These are phyloP conservation scores for Plebejus argus DNA, from an alignment of 2,888 invertebrate genomes.

Conservation along the genomic window DNA sequence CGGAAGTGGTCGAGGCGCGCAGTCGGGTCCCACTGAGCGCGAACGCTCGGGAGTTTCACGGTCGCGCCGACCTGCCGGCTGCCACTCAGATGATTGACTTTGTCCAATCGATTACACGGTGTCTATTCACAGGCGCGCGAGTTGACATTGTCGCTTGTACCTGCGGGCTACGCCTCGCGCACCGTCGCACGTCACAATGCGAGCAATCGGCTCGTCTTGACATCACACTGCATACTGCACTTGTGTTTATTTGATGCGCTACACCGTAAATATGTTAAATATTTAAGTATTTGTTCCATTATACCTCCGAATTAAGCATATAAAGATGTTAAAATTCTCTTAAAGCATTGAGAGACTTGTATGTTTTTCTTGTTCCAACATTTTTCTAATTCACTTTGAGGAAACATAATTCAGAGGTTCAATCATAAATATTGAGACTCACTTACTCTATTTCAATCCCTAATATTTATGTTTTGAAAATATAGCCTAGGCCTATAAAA, in stretches of 20 bases:
- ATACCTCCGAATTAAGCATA: neutral
- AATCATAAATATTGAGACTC: too few relatives aligned
- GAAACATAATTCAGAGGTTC: neutral
- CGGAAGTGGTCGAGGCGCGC: constrained; percentile 70
- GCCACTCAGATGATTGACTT: constrained; percentile 72
- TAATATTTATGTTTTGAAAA: too few relatives aligned
- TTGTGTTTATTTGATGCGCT: neutral
- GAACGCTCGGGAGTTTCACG: constrained; percentile 65
- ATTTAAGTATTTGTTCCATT: neutral
- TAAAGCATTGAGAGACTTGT: too few relatives aligned
- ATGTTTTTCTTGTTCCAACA: neutral
- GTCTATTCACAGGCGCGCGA: constrained; percentile 61
- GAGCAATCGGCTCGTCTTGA: constrained; percentile 36
- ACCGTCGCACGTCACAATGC: constrained; percentile 53
- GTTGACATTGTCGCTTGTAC: constrained; percentile 54
- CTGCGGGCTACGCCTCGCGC: constrained; percentile 57
- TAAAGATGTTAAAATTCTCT: too few relatives aligned
- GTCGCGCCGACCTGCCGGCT: constrained; percentile 69
- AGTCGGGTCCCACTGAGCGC: constrained; percentile 51
- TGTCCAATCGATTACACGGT: constrained; percentile 70
- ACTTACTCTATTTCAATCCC: too few relatives aligned
- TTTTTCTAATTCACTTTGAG: neutral
- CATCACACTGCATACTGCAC: constrained; percentile 7
- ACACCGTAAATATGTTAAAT: neutral
- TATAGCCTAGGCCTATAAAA: too few relatives aligned